Percentiles rank a stretch among this genome's conserved stretches.
Evolutionary conservation across 1,140 invertebrate species (phyloP).

Genomic region (Scaptomyza pallida): DNA sequence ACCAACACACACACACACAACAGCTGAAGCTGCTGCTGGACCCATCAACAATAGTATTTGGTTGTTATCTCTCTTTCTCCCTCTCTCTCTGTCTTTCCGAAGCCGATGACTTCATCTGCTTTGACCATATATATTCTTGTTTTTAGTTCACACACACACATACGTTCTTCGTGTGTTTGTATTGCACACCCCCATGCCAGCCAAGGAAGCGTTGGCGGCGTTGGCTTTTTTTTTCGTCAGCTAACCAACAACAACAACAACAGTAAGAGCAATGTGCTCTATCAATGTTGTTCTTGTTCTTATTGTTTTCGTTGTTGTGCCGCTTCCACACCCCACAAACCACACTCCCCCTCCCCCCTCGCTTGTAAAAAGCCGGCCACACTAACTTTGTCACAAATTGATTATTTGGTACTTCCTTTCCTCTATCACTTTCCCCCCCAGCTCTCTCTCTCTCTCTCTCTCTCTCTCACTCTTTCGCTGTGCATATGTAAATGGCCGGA

Average conservation of each 20-base stretch:
- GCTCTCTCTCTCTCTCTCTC: slow-evolving; percentile 2
- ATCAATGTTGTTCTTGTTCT: slow-evolving; percentile 32
- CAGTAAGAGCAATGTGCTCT: slow-evolving; percentile 53
- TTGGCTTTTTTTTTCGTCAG: slow-evolving; percentile 52
- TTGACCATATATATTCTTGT: slow-evolving; percentile 55
- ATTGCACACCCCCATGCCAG: slow-evolving; percentile 42
- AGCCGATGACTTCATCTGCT: slow-evolving; percentile 75
- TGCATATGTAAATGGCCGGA: slow-evolving; percentile 62
- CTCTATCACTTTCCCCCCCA: neutral
- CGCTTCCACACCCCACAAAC: no score
- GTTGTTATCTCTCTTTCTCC: no score
- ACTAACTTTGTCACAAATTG: slow-evolving; percentile 62
- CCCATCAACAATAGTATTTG: slow-evolving; percentile 26
- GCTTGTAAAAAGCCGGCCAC: slow-evolving; percentile 22
- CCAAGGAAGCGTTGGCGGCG: slow-evolving; percentile 26
- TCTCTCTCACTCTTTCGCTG: slow-evolving; percentile 1
- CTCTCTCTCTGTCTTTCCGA: no score
- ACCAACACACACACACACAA: neutral
- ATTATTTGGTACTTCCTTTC: slow-evolving; percentile 44
- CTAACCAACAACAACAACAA: slow-evolving; percentile 17
- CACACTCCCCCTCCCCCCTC: no score
- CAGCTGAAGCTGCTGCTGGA: slow-evolving; percentile 16
- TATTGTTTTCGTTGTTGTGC: neutral
- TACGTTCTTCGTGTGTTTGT: neutral
- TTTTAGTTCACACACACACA: slow-evolving; percentile 18